Percentiles rank a stretch among this genome's conserved stretches.
phyloP scores from a whole-genome alignment of 2,113 vertebrate genomes.

The Thymallus thymallus region DNA sequence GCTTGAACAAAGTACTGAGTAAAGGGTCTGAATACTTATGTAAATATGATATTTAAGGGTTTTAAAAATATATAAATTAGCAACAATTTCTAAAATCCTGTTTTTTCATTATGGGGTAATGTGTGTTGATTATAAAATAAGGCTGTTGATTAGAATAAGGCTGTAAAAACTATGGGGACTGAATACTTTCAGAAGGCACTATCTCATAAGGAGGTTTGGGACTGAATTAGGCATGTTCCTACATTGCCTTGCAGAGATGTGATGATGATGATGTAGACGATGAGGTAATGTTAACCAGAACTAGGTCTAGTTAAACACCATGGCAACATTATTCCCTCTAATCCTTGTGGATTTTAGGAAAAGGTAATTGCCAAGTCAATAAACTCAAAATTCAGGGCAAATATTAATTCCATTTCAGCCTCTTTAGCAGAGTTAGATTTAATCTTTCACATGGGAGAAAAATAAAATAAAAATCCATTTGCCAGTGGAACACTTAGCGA shows the following conservation, averaged over 20 bases:
- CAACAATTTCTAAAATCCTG: no score
- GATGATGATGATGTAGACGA: not conserved
- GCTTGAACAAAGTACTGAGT: no score
- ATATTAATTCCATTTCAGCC: constrained; percentile 36
- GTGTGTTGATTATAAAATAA: no score
- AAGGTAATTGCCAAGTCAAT: constrained; percentile 34
- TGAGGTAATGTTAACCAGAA: not conserved
- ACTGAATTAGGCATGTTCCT: not conserved
- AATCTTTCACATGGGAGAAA: constrained; percentile 47
- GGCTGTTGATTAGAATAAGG: no score
- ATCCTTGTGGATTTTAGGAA: constrained; percentile 41
- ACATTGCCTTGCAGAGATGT: no score
- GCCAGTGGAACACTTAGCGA: constrained; percentile 60
- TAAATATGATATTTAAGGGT: no score
- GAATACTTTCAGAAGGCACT: no score
- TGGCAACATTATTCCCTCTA: constrained; percentile 20
- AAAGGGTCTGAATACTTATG: no score
- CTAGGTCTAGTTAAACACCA: constrained; percentile 16
- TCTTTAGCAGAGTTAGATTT: constrained; percentile 37
- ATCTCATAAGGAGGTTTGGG: not conserved
- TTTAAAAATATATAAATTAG: no score
- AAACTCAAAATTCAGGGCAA: constrained; percentile 30
- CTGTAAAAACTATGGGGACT: no score
- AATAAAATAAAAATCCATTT: constrained; percentile 53
- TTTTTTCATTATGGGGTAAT: no score